Evolutionary conservation across 2,888 invertebrate genomes (phyloP), one percentile per base, ranked within the genome.

Genomic region (Synergus gifuensis): DNA sequence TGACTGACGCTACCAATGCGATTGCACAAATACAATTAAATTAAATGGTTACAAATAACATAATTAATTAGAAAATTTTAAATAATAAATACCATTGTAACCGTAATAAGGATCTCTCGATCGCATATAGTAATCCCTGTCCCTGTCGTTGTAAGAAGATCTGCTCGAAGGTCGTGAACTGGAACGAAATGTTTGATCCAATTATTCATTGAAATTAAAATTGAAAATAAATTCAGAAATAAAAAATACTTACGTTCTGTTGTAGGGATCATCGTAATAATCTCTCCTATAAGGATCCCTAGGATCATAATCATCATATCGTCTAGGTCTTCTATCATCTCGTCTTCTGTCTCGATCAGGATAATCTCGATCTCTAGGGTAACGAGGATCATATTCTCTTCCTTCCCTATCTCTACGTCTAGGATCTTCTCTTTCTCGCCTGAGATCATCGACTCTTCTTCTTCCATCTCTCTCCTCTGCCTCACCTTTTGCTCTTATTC

Each of bases 161-260:
- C 92, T 90, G 80, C 92, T 92, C 4, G 92, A 92, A 54, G 92
- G 92, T 63, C 92, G 90, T 60, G 92, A 92, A 79, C 91, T 91
- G 42, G 11, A 84, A 79, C 78, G 78, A 81, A 60, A 78, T 58
- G 5, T 36, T 36, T 14, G 4, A 18, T 76, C 40, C 7, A 7
- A 9, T 58, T 40, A 67, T 16, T 28, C 12, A 44, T 36, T 69
- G 28, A 18, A 66, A 62, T 69, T 40, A 60, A 63, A 69, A 46
- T 4, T 73, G 14, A 18, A 63, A 60, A 63, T 14, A 76, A 67
- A 40, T 9, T n/a, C 9, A 66, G 4, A 4, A 42, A 28, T 14
- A 79, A 2, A 40, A 66, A 42, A 77, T n/a, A 76, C 80, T 69
- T 83, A 91, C 91, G 88, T 89, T 85, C 91, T 88, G 9, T 83